Percentiles rank a stretch among this genome's conserved stretches.
Evolutionary conservation across 2,888 invertebrate species (phyloP).

Genomic region (Capitulum mitella): DNA sequence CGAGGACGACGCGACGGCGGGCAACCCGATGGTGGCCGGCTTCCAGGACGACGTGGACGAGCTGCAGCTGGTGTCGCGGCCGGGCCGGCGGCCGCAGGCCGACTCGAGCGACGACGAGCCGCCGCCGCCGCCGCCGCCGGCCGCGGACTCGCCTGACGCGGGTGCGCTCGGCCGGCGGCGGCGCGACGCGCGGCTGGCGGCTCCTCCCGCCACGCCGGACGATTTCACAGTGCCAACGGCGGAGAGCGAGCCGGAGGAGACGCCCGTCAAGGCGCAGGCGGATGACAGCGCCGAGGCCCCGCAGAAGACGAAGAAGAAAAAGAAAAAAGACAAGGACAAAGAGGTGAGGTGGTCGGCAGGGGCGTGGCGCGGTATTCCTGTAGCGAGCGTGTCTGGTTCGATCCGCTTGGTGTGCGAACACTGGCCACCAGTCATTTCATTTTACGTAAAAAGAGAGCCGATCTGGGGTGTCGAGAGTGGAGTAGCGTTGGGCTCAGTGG

Average conservation of each 20-base stretch:
- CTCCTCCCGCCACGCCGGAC: background rate
- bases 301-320: slow-evolving; percentile 32
- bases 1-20: slow-evolving; percentile 38
- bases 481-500: too few species aligned
- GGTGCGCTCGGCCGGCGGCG: background rate
- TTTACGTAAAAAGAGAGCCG: too few species aligned
- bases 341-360: slow-evolving; percentile 25
- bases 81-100: background rate
- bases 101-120: slow-evolving; percentile 15
- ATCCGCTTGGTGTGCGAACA: too few species aligned
- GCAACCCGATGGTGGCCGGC: slow-evolving; percentile 43
- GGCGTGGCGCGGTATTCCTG: too few species aligned
- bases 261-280: slow-evolving; percentile 28
- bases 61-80: slow-evolving; percentile 29
- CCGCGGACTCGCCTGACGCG: background rate
- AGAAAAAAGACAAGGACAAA: slow-evolving; percentile 32
- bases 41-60: slow-evolving; percentile 47
- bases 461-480: too few species aligned
- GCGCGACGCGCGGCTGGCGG: slow-evolving; percentile 9
- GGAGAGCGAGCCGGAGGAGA: slow-evolving; percentile 26
- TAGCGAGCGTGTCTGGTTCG: too few species aligned
- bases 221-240: background rate
- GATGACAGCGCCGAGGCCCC: slow-evolving; percentile 29
- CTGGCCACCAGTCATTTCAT: too few species aligned
- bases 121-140: background rate